A percentile compares a stretch with the other conserved stretches of the same genome.
Conservation (phyloP, 2,888 invertebrate genomes). For the Phalangium opilio region DNA sequence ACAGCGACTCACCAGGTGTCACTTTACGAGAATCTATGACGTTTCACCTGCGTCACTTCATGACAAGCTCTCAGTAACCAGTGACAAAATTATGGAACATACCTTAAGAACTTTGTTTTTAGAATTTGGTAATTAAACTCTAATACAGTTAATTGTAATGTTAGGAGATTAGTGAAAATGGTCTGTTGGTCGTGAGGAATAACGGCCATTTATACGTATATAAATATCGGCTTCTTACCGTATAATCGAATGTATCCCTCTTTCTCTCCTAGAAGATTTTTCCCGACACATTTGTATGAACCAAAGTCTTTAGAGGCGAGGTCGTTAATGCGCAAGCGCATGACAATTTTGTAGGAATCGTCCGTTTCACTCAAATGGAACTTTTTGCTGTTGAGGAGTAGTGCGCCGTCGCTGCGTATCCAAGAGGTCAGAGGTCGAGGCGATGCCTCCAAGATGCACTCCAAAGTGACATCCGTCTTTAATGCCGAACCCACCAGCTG, state of each 20-base stretch:
- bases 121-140: no score
- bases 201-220: no score
- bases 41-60: no score
- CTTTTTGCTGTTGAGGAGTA: slow-evolving; percentile 1
- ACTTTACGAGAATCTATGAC: no score
- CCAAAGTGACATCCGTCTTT: slow-evolving; percentile 11
- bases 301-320: background rate
- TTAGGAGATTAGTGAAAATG: no score
- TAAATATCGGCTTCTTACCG: no score
- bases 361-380: background rate
- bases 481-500: slow-evolving; percentile 10
- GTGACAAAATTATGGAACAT: no score
- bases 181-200: no score
- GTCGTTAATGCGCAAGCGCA: background rate
- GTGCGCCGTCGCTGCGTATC: slow-evolving; percentile 8
- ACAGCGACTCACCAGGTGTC: no score
- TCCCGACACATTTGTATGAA: background rate
- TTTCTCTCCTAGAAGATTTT: background rate
- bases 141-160: no score
- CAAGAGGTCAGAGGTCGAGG: slow-evolving; percentile 13
- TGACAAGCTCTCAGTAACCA: no score
- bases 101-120: no score
- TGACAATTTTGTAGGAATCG: background rate
- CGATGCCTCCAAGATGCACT: slow-evolving; percentile 12
- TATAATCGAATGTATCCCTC: background rate